phyloP scores from a whole-genome alignment of 1,140 invertebrate genomes.

The Lanistes nyassanus region DNA sequence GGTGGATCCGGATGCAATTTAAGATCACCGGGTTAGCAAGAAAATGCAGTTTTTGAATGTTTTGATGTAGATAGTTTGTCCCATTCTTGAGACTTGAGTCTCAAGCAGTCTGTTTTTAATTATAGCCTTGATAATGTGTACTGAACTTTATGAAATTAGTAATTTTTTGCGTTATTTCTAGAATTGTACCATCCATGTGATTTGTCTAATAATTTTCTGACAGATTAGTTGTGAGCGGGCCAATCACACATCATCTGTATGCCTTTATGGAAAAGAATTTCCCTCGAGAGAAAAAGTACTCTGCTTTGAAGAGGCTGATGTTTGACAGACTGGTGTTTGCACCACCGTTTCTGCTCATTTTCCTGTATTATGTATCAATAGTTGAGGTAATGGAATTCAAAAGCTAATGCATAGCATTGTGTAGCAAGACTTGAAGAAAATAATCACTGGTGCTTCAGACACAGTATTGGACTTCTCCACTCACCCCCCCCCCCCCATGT shows the following conservation, averaged over 20 bases:
- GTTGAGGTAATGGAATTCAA: slow-evolving; percentile 46
- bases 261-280: slow-evolving; percentile 48
- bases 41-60: neutral
- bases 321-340: slow-evolving; percentile 58
- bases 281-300: slow-evolving; percentile 41
- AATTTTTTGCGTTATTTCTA: neutral
- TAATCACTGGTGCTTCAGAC: no score
- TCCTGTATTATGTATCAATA: slow-evolving; percentile 55
- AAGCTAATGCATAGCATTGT: no score
- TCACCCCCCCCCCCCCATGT: no score
- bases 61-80: neutral
- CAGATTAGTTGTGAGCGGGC: slow-evolving; percentile 57
- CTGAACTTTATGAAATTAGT: neutral
- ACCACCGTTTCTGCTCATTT: slow-evolving; percentile 56
- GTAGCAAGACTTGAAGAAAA: no score
- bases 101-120: no score
- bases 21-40: no score
- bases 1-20: no score
- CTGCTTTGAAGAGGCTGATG: slow-evolving; percentile 49
- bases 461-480: no score
- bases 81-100: no score
- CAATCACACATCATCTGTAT: slow-evolving; percentile 58
- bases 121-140: no score
- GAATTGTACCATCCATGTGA: no score
- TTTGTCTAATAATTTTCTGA: slow-evolving; percentile 16